These are phyloP conservation scores for Saccostrea cuccullata DNA, from an alignment of 1,140 invertebrate genomes.

Conservation along the genomic window DNA sequence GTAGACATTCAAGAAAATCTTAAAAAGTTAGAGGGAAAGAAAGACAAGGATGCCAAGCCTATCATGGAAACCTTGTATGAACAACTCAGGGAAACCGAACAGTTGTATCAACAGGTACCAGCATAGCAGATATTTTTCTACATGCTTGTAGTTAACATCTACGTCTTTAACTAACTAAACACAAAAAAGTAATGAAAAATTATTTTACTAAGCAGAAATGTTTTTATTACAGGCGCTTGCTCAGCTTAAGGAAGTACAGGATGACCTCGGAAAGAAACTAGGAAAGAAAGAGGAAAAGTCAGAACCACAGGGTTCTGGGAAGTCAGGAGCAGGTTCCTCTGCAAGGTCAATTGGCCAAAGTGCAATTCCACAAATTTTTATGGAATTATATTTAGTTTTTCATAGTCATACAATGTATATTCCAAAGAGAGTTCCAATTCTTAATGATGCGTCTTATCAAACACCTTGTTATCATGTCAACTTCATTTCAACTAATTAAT, in stretches of 20 bases:
- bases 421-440: too few species aligned
- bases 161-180: too few species aligned
- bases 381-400: too few species aligned
- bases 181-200: neutral
- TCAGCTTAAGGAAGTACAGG: slow-evolving; percentile 59
- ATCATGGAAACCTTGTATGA: slow-evolving; percentile 58
- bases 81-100: slow-evolving; percentile 57
- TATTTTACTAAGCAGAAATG: neutral
- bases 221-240: slow-evolving; percentile 55
- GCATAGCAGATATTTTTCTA: too few species aligned
- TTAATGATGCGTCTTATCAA: too few species aligned
- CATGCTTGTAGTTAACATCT: too few species aligned
- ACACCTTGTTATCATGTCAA: too few species aligned
- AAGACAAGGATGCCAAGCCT: slow-evolving; percentile 64
- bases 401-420: too few species aligned
- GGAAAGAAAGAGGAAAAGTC: slow-evolving; percentile 50
- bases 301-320: neutral
- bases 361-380: neutral
- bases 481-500: too few species aligned
- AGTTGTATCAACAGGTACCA: slow-evolving; percentile 58
- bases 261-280: slow-evolving; percentile 59
- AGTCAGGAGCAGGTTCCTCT: neutral
- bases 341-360: neutral
- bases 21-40: slow-evolving; percentile 61
- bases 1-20: slow-evolving; percentile 53